phyloP scores from a whole-genome alignment of 2,888 invertebrate species.

The Ceraclea dissimilis region DNA sequence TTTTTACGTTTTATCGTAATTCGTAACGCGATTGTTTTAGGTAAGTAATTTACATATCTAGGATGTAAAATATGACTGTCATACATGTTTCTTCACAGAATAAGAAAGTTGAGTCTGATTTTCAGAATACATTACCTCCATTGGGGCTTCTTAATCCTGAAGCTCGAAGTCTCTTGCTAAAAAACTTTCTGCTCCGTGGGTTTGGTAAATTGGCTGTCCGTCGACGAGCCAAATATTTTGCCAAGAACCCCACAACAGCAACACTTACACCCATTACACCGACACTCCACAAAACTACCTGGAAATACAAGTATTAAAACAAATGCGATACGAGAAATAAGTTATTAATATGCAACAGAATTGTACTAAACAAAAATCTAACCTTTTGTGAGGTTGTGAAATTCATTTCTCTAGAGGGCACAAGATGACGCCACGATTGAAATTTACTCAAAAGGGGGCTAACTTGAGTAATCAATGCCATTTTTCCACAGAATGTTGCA shows the following conservation, averaged over 20 bases:
- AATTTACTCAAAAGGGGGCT: constrained; percentile 49
- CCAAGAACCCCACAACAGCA: constrained; percentile 73
- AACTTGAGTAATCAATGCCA: constrained; percentile 50
- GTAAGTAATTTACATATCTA: too few species aligned
- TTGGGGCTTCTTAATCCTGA: constrained; percentile 43
- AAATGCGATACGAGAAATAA: background rate
- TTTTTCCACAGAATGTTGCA: constrained; percentile 26
- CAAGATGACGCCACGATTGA: constrained; percentile 44
- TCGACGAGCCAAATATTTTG: constrained; percentile 68
- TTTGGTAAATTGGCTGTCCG: constrained; percentile 55
- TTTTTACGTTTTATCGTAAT: too few species aligned
- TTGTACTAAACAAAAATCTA: constrained; percentile 26
- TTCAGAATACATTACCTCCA: too few species aligned
- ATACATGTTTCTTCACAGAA: too few species aligned
- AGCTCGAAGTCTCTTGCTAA: constrained; percentile 51
- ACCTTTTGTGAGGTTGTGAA: constrained; percentile 67
- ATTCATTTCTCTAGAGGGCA: constrained; percentile 41
- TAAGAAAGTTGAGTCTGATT: too few species aligned
- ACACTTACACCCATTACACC: constrained; percentile 64
- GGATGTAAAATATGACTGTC: too few species aligned
- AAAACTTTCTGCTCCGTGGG: constrained; percentile 48
- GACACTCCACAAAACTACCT: constrained; percentile 67
- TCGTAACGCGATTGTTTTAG: too few species aligned
- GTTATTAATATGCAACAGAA: background rate
- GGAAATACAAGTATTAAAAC: constrained; percentile 24